phyloP scores from a whole-genome alignment of 2,888 invertebrate species.

The Volucella inanis region DNA sequence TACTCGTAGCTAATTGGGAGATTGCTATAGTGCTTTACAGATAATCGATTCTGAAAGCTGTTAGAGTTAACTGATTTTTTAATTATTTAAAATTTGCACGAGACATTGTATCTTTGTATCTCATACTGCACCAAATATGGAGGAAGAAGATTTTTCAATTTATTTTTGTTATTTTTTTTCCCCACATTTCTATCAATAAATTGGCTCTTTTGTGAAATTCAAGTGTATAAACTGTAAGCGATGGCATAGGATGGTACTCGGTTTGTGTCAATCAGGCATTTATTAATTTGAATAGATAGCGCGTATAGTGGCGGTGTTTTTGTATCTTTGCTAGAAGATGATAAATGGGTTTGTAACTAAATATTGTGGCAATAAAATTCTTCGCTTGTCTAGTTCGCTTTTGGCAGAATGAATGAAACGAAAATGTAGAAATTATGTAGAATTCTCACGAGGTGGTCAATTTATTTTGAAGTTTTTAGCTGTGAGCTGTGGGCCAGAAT shows the following conservation, averaged over 20 bases:
- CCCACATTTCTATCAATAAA: background rate
- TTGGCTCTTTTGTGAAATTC: slow-evolving; percentile 12
- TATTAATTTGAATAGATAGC: background rate
- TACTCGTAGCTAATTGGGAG: slow-evolving; percentile 26
- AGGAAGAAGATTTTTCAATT: slow-evolving; percentile 3
- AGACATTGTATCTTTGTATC: background rate
- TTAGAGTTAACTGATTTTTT: slow-evolving; percentile 6
- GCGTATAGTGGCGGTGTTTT: background rate
- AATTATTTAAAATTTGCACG: too few species aligned
- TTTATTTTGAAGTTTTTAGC: too few species aligned
- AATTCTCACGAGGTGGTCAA: too few species aligned
- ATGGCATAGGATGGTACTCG: background rate
- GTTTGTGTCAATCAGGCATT: background rate
- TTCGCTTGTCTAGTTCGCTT: too few species aligned
- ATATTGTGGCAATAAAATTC: too few species aligned
- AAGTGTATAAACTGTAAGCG: slow-evolving; percentile 9
- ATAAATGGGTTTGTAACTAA: too few species aligned
- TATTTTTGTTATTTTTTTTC: background rate
- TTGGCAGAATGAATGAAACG: too few species aligned
- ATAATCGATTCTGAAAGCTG: slow-evolving; percentile 27
- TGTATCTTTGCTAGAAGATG: too few species aligned
- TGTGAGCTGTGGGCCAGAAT: too few species aligned
- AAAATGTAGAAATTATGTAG: too few species aligned
- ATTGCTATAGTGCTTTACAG: slow-evolving; percentile 16
- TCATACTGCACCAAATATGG: background rate